phyloP scores from a whole-genome alignment of 2,113 vertebrate genomes.

The Garra rufa region DNA sequence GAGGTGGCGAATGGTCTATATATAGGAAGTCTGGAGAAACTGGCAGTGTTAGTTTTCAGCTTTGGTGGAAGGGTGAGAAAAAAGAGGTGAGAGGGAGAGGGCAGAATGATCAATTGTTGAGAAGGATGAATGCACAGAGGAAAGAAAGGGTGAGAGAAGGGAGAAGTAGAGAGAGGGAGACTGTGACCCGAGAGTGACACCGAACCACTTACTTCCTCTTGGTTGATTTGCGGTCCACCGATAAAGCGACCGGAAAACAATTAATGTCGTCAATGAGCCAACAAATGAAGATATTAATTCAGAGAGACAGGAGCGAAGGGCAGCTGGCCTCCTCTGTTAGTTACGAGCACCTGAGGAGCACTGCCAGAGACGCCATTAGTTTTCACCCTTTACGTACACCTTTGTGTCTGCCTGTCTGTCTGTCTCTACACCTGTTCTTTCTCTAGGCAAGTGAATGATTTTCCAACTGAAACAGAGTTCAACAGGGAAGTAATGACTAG shows the following conservation, averaged over 20 bases:
- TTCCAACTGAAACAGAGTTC: neutral
- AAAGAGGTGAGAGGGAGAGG: conserved; percentile 3
- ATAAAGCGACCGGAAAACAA: conserved; percentile 53
- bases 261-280: conserved; percentile 57
- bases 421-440: conserved; percentile 17
- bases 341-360: conserved; percentile 23
- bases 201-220: conserved; percentile 5
- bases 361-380: conserved; percentile 5
- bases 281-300: conserved; percentile 58
- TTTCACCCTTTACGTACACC: neutral
- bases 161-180: conserved; percentile 19
- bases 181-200: conserved; percentile 8
- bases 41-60: conserved; percentile 12
- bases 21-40: neutral
- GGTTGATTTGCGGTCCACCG: conserved; percentile 35
- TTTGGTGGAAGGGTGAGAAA: neutral
- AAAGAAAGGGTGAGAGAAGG: neutral
- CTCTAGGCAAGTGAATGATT: neutral
- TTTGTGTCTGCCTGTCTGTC: neutral
- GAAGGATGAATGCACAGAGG: neutral
- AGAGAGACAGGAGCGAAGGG: conserved; percentile 37
- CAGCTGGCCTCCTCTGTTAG: conserved; percentile 36
- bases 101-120: conserved; percentile 28
- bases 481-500: neutral
- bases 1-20: neutral